Conservation (phyloP, 1,140 invertebrate genomes). For the Drosophila kepulauana region DNA sequence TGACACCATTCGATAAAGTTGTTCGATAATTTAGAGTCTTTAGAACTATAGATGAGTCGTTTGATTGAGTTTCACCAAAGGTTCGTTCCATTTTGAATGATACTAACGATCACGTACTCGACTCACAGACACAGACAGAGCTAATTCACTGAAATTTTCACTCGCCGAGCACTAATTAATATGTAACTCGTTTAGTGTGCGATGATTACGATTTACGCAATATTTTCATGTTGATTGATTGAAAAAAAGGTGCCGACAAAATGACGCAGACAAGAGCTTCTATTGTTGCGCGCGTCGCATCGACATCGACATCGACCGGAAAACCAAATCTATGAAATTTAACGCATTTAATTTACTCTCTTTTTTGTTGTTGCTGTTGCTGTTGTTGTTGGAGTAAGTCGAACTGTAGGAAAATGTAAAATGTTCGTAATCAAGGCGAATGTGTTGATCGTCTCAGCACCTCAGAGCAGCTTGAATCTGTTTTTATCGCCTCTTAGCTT, state of each 20-base stretch:
- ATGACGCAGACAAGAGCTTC: conserved; percentile 28
- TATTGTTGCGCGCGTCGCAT: conserved; percentile 14
- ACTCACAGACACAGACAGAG: neutral
- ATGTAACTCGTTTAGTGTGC: conserved; percentile 31
- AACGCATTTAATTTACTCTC: conserved; percentile 26
- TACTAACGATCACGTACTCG: neutral
- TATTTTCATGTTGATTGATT: conserved; percentile 45
- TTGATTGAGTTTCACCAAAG: neutral
- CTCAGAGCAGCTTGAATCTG: conserved; percentile 11
- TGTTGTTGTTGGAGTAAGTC: neutral
- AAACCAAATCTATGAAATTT: conserved; percentile 37
- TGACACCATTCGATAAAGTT: conserved; percentile 56
- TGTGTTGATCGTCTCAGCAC: conserved; percentile 11
- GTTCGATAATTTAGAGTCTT: conserved; percentile 15
- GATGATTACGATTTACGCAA: conserved; percentile 24
- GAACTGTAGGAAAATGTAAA: conserved; percentile 40
- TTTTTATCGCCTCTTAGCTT: conserved; percentile 31
- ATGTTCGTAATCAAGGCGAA: conserved; percentile 22
- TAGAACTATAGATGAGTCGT: conserved; percentile 1
- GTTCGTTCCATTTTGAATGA: neutral
- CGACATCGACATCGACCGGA: neutral
- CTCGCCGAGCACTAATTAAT: conserved; percentile 30
- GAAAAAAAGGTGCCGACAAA: conserved; percentile 45
- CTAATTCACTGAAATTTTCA: neutral
- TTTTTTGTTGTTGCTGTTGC: conserved; percentile 21